Evolutionary conservation across 2,113 vertebrate species (phyloP).

Genomic region (Tursiops truncatus): DNA sequence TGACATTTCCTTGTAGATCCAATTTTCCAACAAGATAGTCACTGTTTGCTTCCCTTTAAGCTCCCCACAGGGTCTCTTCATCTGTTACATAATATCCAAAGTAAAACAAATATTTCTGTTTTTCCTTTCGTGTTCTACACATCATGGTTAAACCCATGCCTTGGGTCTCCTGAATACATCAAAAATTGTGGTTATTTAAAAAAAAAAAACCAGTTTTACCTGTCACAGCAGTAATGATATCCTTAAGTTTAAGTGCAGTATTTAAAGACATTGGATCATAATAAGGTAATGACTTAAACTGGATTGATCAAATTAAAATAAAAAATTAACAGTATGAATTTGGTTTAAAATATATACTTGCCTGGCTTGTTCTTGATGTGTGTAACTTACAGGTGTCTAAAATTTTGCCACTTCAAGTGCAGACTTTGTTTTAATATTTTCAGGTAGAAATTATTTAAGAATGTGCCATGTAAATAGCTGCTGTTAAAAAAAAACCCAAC

Average conservation of each 20-base stretch:
- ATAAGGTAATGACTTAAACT: background rate
- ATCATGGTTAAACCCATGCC: background rate
- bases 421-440: background rate
- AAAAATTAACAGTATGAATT: background rate
- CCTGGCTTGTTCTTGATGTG: background rate
- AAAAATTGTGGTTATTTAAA: background rate
- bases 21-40: background rate
- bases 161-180: background rate
- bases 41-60: background rate
- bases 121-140: background rate
- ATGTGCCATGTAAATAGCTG: background rate
- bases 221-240: background rate
- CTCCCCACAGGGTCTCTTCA: background rate
- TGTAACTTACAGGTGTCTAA: background rate
- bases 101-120: background rate
- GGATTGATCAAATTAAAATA: background rate
- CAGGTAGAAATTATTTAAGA: background rate
- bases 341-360: background rate
- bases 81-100: accelerated
- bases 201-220: background rate
- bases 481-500: background rate
- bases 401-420: background rate
- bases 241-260: background rate
- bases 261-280: background rate
- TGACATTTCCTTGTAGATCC: background rate